Percentiles rank a stretch among this genome's conserved stretches.
Conservation (phyloP, 2,888 invertebrate species). For the Tanypteryx hageni region DNA sequence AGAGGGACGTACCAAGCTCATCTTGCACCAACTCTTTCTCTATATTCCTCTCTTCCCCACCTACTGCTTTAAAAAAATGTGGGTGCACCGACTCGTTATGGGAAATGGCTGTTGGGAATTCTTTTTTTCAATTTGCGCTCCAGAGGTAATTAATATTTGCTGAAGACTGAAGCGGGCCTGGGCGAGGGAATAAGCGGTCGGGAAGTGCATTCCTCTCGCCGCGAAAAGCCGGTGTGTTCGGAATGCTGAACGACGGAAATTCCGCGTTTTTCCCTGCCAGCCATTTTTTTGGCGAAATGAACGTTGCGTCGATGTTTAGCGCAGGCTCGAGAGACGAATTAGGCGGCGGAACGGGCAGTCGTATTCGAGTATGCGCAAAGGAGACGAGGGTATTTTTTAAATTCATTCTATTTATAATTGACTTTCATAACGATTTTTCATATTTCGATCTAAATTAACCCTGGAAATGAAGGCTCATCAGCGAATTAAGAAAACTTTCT, state of each 20-base stretch:
- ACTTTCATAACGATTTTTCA: no score
- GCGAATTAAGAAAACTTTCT: no score
- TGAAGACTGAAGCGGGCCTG: neutral
- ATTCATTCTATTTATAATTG: no score
- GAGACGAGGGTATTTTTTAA: no score
- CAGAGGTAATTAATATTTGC: constrained; percentile 1
- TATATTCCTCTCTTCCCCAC: neutral
- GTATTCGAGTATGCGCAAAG: no score
- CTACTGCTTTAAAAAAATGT: neutral
- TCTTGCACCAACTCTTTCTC: neutral
- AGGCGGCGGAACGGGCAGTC: neutral
- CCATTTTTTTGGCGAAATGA: neutral
- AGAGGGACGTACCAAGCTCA: neutral
- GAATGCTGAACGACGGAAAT: neutral
- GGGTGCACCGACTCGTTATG: constrained; percentile 11
- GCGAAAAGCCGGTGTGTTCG: neutral
- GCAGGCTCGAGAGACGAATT: neutral
- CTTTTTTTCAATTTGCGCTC: neutral
- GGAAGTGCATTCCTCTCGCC: constrained; percentile 13
- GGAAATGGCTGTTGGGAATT: neutral
- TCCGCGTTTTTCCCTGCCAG: neutral
- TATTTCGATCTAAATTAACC: no score
- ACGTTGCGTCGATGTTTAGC: neutral
- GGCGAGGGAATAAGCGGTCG: neutral
- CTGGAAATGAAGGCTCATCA: no score